phyloP scores from a whole-genome alignment of 2,888 invertebrate species.

The Elmis aenea region DNA sequence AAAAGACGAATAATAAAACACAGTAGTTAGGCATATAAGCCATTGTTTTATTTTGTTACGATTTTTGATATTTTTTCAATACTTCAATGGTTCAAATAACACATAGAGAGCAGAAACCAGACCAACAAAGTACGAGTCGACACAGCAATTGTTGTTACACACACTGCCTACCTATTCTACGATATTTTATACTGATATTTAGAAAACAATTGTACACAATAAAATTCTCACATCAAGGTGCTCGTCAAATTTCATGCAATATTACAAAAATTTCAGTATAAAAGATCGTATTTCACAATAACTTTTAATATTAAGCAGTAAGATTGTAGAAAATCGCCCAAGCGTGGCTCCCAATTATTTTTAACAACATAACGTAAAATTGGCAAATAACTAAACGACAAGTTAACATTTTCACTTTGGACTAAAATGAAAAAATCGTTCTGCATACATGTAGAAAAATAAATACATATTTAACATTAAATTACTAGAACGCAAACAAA shows the following conservation, averaged over 20 bases:
- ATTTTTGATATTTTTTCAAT: conserved; percentile 28
- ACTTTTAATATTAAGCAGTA: conserved; percentile 24
- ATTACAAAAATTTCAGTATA: conserved; percentile 15
- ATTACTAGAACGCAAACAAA: conserved; percentile 13
- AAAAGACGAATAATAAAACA: conserved; percentile 11
- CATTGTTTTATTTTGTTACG: conserved; percentile 25
- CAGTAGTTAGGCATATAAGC: conserved; percentile 14
- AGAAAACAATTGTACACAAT: not conserved
- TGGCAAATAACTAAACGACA: conserved; percentile 10
- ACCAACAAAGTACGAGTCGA: conserved; percentile 24
- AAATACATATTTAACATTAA: conserved; percentile 10
- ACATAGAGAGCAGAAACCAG: conserved; percentile 32
- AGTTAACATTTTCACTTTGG: too few species aligned
- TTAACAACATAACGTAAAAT: too few species aligned
- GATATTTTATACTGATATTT: conserved; percentile 11
- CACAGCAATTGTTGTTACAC: conserved; percentile 22
- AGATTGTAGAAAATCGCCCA: conserved; percentile 22
- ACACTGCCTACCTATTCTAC: conserved; percentile 26
- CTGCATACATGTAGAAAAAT: conserved; percentile 16
- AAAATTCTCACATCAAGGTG: not conserved
- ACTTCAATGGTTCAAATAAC: conserved; percentile 30
- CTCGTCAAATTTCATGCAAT: too few species aligned
- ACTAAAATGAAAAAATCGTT: conserved; percentile 10
- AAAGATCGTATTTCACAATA: conserved; percentile 23
- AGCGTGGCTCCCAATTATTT: conserved; percentile 18